Base-by-base conservation (phyloP, 2,888 invertebrate genomes). In the Empis stercorea region DNA sequence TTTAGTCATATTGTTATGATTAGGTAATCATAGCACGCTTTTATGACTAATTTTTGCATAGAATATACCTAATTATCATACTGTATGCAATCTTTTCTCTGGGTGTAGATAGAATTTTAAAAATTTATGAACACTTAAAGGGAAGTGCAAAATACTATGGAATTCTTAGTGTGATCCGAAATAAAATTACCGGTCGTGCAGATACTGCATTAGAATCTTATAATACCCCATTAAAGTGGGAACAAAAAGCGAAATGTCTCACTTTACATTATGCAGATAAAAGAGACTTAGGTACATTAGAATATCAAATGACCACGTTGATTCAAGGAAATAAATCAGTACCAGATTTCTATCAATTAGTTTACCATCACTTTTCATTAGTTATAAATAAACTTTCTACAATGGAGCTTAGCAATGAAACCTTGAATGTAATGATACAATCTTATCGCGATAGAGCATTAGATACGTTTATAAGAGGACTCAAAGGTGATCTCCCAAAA, bases 291-390 rank as follows among this genome's bases (percentile, higher is more conserved):
- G 39, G 44, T 10, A 56, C 53, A 2, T 39, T 55, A 0, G 56
- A 56, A 40, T 56, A 53, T 34, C 39, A 56, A 41, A 49, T 53
- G 49, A 50, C 49, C 7, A 34, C 50, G 2, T 30, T 53, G 11
- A 36, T 47, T 11, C 53, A 54, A 48, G 46, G 48, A 4, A 44
- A 39, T n/a, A 16, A 41, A 14, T 38, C 54, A 10, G 46, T 57
- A 2, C 46, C 45, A 5, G 50, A 56, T 17, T 56, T 53, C 27
- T 56, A 56, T 20, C 50, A 56, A 34, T 17, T 30, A 10, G 55
- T 56, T 1, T 55, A 54, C 30, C 34, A 51, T 2, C 52, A 57
- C 14, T 41, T 54, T 3, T 54, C 58, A 6, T 17, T 50, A 13
- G 46, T 51, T 16, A 4, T 50, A 2, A 49, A 47, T n/a, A 48